These are phyloP conservation scores for Salpingus planirostris DNA, from an alignment of 2,888 invertebrate species.

Conservation along the genomic window DNA sequence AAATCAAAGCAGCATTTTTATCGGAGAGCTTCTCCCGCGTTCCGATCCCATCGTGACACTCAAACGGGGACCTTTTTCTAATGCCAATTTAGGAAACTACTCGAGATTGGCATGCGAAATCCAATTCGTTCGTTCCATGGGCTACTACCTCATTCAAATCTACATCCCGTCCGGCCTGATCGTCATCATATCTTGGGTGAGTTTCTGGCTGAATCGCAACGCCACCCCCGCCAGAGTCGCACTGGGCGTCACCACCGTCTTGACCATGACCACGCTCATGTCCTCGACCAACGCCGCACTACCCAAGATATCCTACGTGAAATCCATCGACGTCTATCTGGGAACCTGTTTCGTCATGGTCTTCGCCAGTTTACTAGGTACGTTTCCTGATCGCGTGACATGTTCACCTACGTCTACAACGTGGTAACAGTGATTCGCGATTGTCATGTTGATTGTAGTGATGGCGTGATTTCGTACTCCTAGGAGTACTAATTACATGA, in stretches of 20 bases:
- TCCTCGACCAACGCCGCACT: conserved; percentile 92
- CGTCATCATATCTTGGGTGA: conserved; percentile 96
- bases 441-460: too few species aligned
- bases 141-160: conserved; percentile 97
- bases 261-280: conserved; percentile 97
- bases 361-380: conserved; percentile 93
- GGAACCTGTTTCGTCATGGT: conserved; percentile 99
- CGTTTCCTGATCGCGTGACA: too few species aligned
- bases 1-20: too few species aligned
- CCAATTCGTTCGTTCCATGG: conserved; percentile 95
- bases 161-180: conserved; percentile 96
- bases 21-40: too few species aligned
- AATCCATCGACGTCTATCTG: conserved; percentile 94
- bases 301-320: conserved; percentile 97
- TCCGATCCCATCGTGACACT: too few species aligned
- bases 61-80: conserved; percentile 4
- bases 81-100: conserved; percentile 88
- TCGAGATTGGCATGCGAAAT: conserved; percentile 93
- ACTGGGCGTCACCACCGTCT: conserved; percentile 89
- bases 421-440: too few species aligned
- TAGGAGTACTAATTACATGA: background rate
- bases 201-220: conserved; percentile 93
- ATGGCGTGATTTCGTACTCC: too few species aligned
- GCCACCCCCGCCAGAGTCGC: conserved; percentile 91
- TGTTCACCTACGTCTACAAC: too few species aligned